Conservation (phyloP, 1,140 invertebrate species). For the Thalassaphorura encarpata region DNA sequence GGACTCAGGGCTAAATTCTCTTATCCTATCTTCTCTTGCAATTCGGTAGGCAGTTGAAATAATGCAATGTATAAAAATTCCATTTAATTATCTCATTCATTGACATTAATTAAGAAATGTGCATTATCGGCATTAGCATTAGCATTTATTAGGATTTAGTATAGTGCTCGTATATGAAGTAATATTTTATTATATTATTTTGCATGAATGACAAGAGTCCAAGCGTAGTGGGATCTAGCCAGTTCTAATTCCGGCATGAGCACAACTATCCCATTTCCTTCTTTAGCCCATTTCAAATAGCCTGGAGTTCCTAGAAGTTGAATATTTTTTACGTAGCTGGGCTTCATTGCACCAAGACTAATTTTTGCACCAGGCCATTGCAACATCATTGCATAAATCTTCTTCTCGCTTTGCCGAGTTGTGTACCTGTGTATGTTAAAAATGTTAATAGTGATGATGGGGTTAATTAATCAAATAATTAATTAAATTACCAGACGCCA, state of each 20-base stretch:
- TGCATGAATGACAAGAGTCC: neutral
- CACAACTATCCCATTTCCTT: neutral
- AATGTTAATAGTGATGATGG: neutral
- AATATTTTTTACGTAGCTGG: conserved; percentile 28
- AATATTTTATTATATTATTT: too few species aligned
- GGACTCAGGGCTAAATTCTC: too few species aligned
- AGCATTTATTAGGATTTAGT: too few species aligned
- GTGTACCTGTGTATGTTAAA: conserved; percentile 52
- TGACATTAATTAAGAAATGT: too few species aligned
- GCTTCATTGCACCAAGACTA: conserved; percentile 40
- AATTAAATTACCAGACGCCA: conserved; percentile 35
- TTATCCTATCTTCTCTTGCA: too few species aligned
- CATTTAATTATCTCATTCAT: too few species aligned
- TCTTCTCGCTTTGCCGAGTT: conserved; percentile 37
- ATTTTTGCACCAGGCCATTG: conserved; percentile 54
- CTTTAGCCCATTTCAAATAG: neutral
- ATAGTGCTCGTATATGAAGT: too few species aligned
- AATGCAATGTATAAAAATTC: too few species aligned
- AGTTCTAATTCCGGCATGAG: neutral
- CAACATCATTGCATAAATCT: conserved; percentile 54
- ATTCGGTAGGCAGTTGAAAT: too few species aligned
- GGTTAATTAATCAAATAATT: neutral
- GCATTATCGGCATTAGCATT: too few species aligned
- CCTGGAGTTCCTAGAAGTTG: neutral
- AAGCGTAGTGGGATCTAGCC: neutral